These are phyloP conservation scores for Nowickia ferox DNA, from an alignment of 2,888 invertebrate species.

Conservation along the genomic window DNA sequence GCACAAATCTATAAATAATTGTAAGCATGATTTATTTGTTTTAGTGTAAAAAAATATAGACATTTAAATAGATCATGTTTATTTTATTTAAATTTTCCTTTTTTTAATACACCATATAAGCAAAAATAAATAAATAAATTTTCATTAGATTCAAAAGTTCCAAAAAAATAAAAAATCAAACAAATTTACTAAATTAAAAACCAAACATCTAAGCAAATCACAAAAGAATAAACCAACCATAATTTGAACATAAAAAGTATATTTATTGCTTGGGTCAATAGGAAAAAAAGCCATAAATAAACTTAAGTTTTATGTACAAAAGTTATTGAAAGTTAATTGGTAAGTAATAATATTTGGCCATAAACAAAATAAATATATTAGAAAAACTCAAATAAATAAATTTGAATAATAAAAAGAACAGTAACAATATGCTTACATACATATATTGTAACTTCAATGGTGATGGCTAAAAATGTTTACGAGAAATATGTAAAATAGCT, in stretches of 20 bases:
- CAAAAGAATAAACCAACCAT: too few relatives aligned
- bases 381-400: neutral
- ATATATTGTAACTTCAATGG: neutral
- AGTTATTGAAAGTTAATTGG: slow-evolving; percentile 16
- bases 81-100: neutral
- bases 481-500: too few relatives aligned
- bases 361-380: neutral
- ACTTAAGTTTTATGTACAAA: neutral
- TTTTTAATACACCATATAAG: neutral
- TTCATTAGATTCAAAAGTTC: neutral
- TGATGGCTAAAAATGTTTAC: too few relatives aligned
- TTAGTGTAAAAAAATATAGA: slow-evolving; percentile 9
- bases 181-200: neutral
- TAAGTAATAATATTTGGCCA: slow-evolving; percentile 1
- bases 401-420: too few relatives aligned
- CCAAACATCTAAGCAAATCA: neutral
- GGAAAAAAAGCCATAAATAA: too few relatives aligned
- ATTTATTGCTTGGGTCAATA: too few relatives aligned
- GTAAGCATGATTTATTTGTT: slow-evolving; percentile 16
- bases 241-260: too few relatives aligned
- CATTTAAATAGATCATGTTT: slow-evolving; percentile 13
- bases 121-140: neutral
- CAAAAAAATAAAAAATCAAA: neutral
- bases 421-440: neutral
- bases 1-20: slow-evolving; percentile 41